A percentile compares a stretch with the other conserved stretches of the same genome.
phyloP scores from a whole-genome alignment of 2,113 vertebrate species.

The Tylochromis polylepis region DNA sequence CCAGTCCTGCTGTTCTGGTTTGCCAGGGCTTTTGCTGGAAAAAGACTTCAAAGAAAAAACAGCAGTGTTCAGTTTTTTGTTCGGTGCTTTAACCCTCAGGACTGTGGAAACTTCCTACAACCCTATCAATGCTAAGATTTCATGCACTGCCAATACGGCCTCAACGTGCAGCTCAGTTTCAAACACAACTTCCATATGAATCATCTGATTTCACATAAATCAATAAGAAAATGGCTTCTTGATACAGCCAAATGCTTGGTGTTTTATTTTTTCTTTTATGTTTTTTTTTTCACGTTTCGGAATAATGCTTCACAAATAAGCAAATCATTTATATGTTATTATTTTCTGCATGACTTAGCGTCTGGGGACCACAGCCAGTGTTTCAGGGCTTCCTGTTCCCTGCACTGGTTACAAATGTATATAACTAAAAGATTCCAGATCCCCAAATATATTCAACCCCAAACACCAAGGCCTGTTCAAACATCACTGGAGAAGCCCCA shows the following conservation, averaged over 20 bases:
- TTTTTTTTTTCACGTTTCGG: background rate
- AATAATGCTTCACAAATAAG: background rate
- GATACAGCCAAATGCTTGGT: background rate
- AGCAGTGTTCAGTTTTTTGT: background rate
- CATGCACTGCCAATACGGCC: background rate
- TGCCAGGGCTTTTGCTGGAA: background rate
- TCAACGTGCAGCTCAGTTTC: background rate
- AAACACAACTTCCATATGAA: background rate
- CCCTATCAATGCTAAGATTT: background rate
- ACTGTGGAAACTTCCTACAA: background rate
- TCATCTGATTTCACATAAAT: background rate
- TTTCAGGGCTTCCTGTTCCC: background rate
- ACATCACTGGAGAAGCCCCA: background rate
- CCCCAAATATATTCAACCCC: background rate
- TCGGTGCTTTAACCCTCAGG: background rate
- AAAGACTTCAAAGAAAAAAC: background rate
- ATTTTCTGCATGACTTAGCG: background rate
- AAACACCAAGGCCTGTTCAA: background rate
- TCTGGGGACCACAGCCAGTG: background rate
- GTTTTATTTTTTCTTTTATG: accelerated
- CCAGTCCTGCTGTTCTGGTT: background rate
- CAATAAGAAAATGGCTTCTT: background rate
- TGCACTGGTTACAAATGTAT: background rate
- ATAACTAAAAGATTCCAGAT: background rate
- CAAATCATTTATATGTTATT: background rate